Base-by-base conservation (phyloP, 1,140 invertebrate species). In the Patella vulgata region DNA sequence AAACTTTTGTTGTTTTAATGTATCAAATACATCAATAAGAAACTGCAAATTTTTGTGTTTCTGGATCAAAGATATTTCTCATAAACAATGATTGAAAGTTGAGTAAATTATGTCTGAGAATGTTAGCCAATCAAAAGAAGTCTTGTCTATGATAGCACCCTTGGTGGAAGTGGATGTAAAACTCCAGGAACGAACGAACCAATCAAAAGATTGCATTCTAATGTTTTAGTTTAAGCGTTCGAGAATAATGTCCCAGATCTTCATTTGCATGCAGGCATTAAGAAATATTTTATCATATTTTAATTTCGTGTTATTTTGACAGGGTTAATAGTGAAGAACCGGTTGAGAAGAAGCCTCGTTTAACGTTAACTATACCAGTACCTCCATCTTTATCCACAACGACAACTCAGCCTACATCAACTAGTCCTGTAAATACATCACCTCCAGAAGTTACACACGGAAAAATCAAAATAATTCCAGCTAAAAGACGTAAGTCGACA, bases 401-500 rank as follows among this genome's bases (percentile, higher is more conserved):
- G 36, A 43, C 59, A 31, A n/a, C 59, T 9, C 23, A 27, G 42
- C 47, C 44, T 51, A 23, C 63, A 8, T 30, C 40, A 17, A 44
- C 52, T 40, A 48, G 57, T 44, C 36, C 59, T 23, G 27, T 44
- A 30, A 44, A 54, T 30, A 61, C 59, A 0, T 67, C 73, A 28
- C 58, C 71, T n/a, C 77, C 78, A 44, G 72, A 72, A 25, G 75
- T 80, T 48, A 62, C 70, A 21, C 77, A 79, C 63, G 72, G 71
- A 21, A 77, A 73, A 68, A 93, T 93, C 64, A 95, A 94, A 87
- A 82, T 94, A 44, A 93, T 94, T 75, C 89, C 92, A 66, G 87
- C 92, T 62, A 94, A 93, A 88, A 94, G 93, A 89, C 91, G 93
- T 95, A 90, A 92, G 92, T 91, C 86, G 12, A 8, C 5, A n/a